Conservation (phyloP, 2,888 invertebrate genomes). For the Philhelius pedissequus region DNA sequence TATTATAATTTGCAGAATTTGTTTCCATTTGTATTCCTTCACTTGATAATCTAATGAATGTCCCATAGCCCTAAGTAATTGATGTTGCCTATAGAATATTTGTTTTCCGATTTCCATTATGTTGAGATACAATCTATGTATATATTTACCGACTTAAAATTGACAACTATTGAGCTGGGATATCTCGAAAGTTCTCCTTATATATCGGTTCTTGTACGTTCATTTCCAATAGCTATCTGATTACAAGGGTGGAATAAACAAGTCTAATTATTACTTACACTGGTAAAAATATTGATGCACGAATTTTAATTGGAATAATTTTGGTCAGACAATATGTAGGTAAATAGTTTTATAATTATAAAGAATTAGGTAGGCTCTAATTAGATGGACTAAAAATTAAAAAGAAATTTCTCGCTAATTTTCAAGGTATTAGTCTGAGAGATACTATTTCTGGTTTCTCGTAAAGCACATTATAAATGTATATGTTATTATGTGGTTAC, state of each 20-base stretch:
- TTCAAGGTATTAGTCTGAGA: too few relatives aligned
- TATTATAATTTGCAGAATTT: not conserved
- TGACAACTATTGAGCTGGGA: not conserved
- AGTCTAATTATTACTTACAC: constrained; percentile 31
- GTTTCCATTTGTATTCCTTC: constrained; percentile 18
- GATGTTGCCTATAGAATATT: constrained; percentile 27
- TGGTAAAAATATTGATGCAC: constrained; percentile 43
- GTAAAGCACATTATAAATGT: too few relatives aligned
- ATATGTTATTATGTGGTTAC: too few relatives aligned
- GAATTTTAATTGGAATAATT: constrained; percentile 19
- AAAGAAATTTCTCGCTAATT: too few relatives aligned
- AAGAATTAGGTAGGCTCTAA: too few relatives aligned
- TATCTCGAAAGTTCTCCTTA: not conserved
- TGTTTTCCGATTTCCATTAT: constrained; percentile 10
- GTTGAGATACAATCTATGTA: not conserved
- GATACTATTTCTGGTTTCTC: too few relatives aligned
- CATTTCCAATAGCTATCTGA: not conserved
- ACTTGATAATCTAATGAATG: constrained; percentile 18
- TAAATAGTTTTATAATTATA: not conserved
- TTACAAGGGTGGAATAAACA: constrained; percentile 8
- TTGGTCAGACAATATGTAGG: not conserved
- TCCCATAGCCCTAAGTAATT: constrained; percentile 33
- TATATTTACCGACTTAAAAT: not conserved
- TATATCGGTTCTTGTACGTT: not conserved
- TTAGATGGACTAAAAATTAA: too few relatives aligned